Conservation (phyloP, 1,140 invertebrate genomes). For the Caenorhabditis remanei region DNA sequence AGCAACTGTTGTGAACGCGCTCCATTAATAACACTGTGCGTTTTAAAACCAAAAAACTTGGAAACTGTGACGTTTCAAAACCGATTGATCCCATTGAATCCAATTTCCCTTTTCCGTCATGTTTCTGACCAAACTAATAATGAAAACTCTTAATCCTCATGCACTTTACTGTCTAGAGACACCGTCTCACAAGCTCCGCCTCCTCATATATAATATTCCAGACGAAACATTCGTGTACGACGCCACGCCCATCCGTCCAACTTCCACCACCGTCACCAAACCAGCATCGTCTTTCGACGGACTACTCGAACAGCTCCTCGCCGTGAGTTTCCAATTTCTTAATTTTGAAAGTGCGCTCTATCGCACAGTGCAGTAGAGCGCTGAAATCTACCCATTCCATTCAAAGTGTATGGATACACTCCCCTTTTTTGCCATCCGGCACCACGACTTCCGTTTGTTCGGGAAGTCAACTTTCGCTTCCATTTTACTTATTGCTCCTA, state of each 20-base stretch:
- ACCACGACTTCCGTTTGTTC: slow-evolving; percentile 32
- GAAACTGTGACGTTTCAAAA: no score
- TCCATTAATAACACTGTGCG: no score
- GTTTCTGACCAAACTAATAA: no score
- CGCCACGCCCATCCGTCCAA: slow-evolving; percentile 24
- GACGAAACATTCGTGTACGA: slow-evolving; percentile 24
- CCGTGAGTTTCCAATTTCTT: slow-evolving; percentile 20
- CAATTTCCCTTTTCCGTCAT: no score
- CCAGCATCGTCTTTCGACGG: slow-evolving; percentile 35
- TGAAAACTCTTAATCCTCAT: no score
- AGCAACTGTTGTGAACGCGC: no score
- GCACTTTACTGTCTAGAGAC: no score
- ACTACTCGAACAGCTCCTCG: slow-evolving; percentile 30
- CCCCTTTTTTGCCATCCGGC: no score
- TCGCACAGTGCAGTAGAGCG: no score
- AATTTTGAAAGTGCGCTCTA: not conserved
- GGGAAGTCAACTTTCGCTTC: slow-evolving; percentile 37
- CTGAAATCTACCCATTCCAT: slow-evolving; percentile 8
- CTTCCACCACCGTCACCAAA: slow-evolving; percentile 23
- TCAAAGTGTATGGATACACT: no score
- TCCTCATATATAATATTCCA: not conserved
- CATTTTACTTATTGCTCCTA: slow-evolving; percentile 52
- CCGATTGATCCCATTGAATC: no score
- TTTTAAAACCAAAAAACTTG: no score
- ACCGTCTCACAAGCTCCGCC: not conserved